Evolutionary conservation across 2,113 vertebrate species (phyloP).

Genomic region (Pholis gunnellus): DNA sequence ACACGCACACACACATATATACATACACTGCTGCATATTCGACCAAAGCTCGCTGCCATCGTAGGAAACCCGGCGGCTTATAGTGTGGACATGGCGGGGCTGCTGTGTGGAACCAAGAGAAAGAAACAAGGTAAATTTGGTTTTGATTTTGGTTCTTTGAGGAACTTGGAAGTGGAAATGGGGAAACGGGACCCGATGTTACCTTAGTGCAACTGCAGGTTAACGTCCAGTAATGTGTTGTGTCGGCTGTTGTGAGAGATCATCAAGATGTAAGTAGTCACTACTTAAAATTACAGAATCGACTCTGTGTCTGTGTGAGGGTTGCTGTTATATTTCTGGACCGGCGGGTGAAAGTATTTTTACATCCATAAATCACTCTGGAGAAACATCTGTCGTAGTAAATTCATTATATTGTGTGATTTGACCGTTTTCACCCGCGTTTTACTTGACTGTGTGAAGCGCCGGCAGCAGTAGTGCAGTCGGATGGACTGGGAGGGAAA

Average conservation of each 20-base stretch:
- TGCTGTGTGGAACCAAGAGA: constrained; percentile 89
- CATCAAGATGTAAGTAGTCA: constrained; percentile 11
- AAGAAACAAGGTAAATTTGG: constrained; percentile 87
- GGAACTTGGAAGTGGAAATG: constrained; percentile 53
- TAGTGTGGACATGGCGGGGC: constrained; percentile 83
- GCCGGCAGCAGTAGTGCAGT: constrained; percentile 41
- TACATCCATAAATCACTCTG: neutral
- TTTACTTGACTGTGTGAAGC: constrained; percentile 21
- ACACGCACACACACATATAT: neutral
- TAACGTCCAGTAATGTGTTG: constrained; percentile 12
- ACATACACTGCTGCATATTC: constrained; percentile 24
- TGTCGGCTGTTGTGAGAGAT: neutral
- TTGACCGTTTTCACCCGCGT: constrained; percentile 7
- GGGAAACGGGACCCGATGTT: constrained; percentile 50
- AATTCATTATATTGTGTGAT: neutral
- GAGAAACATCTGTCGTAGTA: neutral
- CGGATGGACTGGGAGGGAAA: constrained; percentile 44
- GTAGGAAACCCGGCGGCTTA: constrained; percentile 37
- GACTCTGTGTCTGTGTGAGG: neutral
- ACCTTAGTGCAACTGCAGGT: constrained; percentile 35
- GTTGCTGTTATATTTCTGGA: neutral
- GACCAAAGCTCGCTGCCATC: constrained; percentile 7
- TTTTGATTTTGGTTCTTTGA: constrained; percentile 29
- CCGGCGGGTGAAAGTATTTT: neutral
- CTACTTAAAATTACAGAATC: neutral